Percentiles rank a stretch among this genome's conserved stretches.
Conservation (phyloP, 1,140 invertebrate species). For the Drosophila pruinosa region DNA sequence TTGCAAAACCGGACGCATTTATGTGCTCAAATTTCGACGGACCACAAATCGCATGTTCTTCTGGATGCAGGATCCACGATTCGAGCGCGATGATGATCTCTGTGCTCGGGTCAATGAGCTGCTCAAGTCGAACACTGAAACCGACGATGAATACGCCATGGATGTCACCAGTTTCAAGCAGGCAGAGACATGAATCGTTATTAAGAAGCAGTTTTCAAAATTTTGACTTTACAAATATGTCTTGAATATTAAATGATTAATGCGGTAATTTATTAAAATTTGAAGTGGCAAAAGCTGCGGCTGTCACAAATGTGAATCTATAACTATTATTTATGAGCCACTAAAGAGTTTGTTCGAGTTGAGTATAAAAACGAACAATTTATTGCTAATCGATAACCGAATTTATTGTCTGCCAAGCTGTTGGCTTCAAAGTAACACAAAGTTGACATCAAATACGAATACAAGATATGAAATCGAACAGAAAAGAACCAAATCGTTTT, state of each 20-base stretch:
- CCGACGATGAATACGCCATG: slow-evolving; percentile 45
- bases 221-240: too few relatives aligned
- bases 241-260: too few relatives aligned
- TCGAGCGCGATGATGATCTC: slow-evolving; percentile 96
- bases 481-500: slow-evolving; percentile 1
- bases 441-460: not conserved
- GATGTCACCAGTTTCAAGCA: not conserved
- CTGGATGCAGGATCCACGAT: slow-evolving; percentile 98
- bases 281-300: too few relatives aligned
- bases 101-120: slow-evolving; percentile 96
- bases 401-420: too few relatives aligned
- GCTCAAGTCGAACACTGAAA: slow-evolving; percentile 83
- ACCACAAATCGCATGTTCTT: slow-evolving; percentile 96
- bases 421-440: not conserved
- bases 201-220: too few relatives aligned
- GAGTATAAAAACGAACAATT: too few relatives aligned
- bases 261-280: too few relatives aligned
- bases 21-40: slow-evolving; percentile 96
- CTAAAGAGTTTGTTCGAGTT: too few relatives aligned
- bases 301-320: too few relatives aligned
- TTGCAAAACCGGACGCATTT: slow-evolving; percentile 97
- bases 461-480: not conserved
- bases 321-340: too few relatives aligned
- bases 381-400: too few relatives aligned
- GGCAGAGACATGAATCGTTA: not conserved